Base-by-base conservation (phyloP, 30 jellyfish, hydroid and myxozoan genomes). In the Cassiopea xamachana region DNA sequence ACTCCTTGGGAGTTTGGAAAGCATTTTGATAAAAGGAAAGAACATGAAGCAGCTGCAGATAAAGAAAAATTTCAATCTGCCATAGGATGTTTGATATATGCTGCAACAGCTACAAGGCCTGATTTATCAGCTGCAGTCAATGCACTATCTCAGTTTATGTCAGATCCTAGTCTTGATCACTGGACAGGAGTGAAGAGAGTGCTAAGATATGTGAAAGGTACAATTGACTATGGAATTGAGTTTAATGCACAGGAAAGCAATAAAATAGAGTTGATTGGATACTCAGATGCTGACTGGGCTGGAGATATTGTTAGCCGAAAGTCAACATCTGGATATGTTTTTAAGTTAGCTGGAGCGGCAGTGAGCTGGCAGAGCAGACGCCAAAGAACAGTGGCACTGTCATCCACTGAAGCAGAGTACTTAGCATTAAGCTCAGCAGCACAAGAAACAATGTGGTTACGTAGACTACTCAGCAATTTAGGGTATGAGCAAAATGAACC, bases 351-450 rank as follows among this genome's bases (percentile, higher is more conserved):
- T n/a, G n/a, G n/a, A n/a, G n/a, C n/a, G n/a, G n/a, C n/a, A n/a
- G n/a, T n/a, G n/a, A n/a, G n/a, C n/a, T n/a, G n/a, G n/a, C n/a
- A n/a, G n/a, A n/a, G n/a, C n/a, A n/a, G n/a, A n/a, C n/a, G n/a
- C n/a, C 91, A 82, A 46, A 16, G 12, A 16, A 68, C 75, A 6
- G 91, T 82, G 39, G 91, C 91, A 9, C 14, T 4, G 45, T 82
- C 91, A 10, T 9, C 91, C 10, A 82, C 91, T 8, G 91, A 82
- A 82, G 91, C 91, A n/a, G n/a, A n/a, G n/a, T n/a, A n/a, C n/a
- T n/a, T n/a, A n/a, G n/a, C n/a, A n/a, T n/a, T n/a, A n/a, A 18
- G 69, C 18, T 43, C 48, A 16, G 92, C 86, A 87, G 83, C 92
- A 4, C 95, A 77, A 70, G 85, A 87, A 44, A 77, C 73, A 2